Evolutionary conservation across 2,888 invertebrate species (phyloP).

Genomic region (Eulithis testata): DNA sequence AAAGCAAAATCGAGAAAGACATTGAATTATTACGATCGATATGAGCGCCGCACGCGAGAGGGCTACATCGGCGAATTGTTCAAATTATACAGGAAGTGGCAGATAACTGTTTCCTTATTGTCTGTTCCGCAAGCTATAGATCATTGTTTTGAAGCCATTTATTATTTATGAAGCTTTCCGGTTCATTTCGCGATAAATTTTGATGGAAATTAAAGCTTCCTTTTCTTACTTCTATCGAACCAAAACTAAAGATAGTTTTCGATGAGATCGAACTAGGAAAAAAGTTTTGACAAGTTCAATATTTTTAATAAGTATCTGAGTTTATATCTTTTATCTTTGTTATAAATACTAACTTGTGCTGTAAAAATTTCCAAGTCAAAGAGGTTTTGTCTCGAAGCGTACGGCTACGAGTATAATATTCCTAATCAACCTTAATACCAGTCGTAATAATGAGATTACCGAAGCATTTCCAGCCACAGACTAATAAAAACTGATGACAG

Average conservation of each 20-base stretch:
- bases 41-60: neutral
- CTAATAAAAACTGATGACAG: no score
- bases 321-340: neutral
- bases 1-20: no score
- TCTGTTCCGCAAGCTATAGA: conserved; percentile 12
- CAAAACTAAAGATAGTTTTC: no score
- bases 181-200: conserved; percentile 5
- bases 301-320: neutral
- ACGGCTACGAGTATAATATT: neutral
- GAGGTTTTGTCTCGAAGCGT: neutral
- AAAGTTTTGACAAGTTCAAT: no score
- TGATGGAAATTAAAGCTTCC: neutral
- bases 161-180: conserved; percentile 24
- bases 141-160: conserved; percentile 10
- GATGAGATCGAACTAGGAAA: no score
- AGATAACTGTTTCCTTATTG: conserved; percentile 30
- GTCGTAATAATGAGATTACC: conserved; percentile 8
- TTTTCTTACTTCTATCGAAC: neutral
- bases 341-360: neutral
- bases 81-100: conserved; percentile 17
- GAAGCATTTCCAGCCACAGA: neutral
- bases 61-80: neutral
- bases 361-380: neutral
- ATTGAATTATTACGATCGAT: neutral
- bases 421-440: conserved; percentile 4